These are phyloP conservation scores for Stichodactyla helianthus DNA, from an alignment of 64 coral and sea anemone genomes.

Conservation along the genomic window DNA sequence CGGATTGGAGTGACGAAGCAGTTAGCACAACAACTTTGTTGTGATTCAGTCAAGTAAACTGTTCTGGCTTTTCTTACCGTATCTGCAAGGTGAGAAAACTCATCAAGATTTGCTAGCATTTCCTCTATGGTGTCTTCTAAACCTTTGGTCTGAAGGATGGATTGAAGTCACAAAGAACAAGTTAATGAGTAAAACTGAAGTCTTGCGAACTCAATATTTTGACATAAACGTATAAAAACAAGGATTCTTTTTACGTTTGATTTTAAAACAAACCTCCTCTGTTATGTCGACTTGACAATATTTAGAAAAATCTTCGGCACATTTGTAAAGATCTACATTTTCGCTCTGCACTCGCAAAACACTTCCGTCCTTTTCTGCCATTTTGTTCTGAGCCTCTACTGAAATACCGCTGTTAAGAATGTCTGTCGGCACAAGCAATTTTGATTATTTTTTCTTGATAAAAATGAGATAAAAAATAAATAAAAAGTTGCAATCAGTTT, in stretches of 20 bases:
- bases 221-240: background rate
- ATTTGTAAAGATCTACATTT: slow-evolving; percentile 56
- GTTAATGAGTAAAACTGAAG: background rate
- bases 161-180: no score
- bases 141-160: slow-evolving; percentile 49
- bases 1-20: background rate
- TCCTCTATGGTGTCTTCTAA: slow-evolving; percentile 90
- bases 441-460: background rate
- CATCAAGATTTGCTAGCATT: slow-evolving; percentile 91
- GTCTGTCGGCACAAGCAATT: background rate
- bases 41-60: background rate
- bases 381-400: slow-evolving; percentile 16
- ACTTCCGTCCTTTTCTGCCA: slow-evolving; percentile 55
- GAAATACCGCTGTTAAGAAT: slow-evolving; percentile 21
- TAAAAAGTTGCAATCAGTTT: no score
- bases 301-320: slow-evolving; percentile 60
- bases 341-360: slow-evolving; percentile 1
- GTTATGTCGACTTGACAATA: slow-evolving; percentile 86
- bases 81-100: slow-evolving; percentile 97
- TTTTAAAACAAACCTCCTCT: slow-evolving; percentile 58
- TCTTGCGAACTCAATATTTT: background rate
- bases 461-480: background rate
- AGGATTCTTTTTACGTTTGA: background rate
- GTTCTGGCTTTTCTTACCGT: slow-evolving; percentile 50
- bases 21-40: background rate